Base-by-base conservation (phyloP, 2,888 invertebrate genomes). In the Drosophila falleni region DNA sequence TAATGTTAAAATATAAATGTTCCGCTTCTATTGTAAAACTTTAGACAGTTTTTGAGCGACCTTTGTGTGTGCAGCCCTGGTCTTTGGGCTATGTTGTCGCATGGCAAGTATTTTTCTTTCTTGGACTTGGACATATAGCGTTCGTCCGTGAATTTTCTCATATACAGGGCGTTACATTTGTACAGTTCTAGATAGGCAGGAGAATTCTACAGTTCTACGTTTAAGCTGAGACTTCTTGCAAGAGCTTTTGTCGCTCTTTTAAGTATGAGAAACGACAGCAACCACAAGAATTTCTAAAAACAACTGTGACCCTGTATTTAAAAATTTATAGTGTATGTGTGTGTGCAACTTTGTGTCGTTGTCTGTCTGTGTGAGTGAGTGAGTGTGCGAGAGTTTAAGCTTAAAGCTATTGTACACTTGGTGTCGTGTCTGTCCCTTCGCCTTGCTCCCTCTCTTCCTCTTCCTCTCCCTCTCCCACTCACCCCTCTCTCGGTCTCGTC, bases 341-440 rank as follows among this genome's bases (percentile, higher is more conserved):
- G 69, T 74, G 70, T 75, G 74, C 53, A 61, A 61, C 60, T 44
- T 61, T 61, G 53, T 61, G 61, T 61, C 53, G 39, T 23, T 72
- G 54, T 68, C 67, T 73, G 51, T 55, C 39, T 62, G 47, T 71
- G 69, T 74, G 70, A 23, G 23, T 23, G 23, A 23, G 23, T 75
- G 74, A 68, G 78, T 89, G 82, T 86, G 90, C 72, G 87, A 90
- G 87, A 90, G 90, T 90, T 90, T 90, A 87, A 90, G 87, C 87
- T 87, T 87, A 89, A 87, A 90, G 87, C 90, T 87, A 87, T 87
- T 90, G 87, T 87, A 87, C 81, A 90, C 80, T 89, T 89, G 83
- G 89, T 87, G 89, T 80, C 87, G 83, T 87, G 71, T 83, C 87
- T 83, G 87, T 84, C 56, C 59, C 68, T 58, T 59, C 51, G 47